phyloP scores from a whole-genome alignment of 2,888 invertebrate species.

The Drosophila cracens region DNA sequence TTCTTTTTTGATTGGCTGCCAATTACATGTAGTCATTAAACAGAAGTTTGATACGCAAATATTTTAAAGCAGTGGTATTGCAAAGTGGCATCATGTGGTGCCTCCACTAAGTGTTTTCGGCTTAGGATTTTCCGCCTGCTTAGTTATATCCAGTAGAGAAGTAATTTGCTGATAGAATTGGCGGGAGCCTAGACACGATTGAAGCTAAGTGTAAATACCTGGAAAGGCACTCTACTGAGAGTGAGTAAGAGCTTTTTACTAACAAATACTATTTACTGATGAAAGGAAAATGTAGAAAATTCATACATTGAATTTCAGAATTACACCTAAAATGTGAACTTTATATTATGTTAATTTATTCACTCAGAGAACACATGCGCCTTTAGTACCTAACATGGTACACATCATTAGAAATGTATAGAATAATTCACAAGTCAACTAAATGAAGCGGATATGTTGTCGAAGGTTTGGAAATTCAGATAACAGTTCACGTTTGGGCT shows the following conservation, averaged over 20 bases:
- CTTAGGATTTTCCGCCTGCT: slow-evolving; percentile 33
- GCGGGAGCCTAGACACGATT: neutral
- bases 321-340: neutral
- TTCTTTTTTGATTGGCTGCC: neutral
- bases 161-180: slow-evolving; percentile 1
- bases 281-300: neutral
- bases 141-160: neutral
- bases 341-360: neutral
- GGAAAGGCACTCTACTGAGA: neutral
- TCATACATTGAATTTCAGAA: neutral
- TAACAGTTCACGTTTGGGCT: neutral
- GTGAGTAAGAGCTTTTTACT: neutral
- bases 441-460: neutral
- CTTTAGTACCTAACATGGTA: neutral
- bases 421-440: slow-evolving; percentile 2
- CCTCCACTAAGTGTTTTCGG: slow-evolving; percentile 37
- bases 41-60: neutral
- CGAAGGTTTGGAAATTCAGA: neutral
- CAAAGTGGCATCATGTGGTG: slow-evolving; percentile 16
- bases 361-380: neutral
- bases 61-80: neutral
- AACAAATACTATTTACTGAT: neutral
- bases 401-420: slow-evolving; percentile 19
- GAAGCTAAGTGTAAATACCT: neutral
- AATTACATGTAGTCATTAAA: neutral